Conservation (phyloP, 2,888 invertebrate genomes). For the Acanthosepion esculentum region DNA sequence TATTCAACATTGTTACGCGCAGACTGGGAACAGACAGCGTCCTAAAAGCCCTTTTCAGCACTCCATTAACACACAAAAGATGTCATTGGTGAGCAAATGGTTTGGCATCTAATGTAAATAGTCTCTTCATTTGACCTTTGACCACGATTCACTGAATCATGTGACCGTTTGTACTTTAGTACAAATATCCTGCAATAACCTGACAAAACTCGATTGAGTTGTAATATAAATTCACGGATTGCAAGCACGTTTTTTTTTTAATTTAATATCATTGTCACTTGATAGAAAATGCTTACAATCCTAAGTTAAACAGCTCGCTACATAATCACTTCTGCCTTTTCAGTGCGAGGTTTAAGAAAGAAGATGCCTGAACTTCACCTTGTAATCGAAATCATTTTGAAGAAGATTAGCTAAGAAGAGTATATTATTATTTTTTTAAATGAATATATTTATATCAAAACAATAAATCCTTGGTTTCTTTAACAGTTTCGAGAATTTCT, state of each 20-base stretch:
- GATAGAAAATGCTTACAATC: neutral
- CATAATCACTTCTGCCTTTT: neutral
- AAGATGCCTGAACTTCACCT: neutral
- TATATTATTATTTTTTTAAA: no score
- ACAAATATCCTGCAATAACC: neutral
- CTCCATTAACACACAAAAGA: constrained; percentile 22
- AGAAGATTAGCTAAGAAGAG: neutral
- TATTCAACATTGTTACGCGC: constrained; percentile 33
- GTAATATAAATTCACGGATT: neutral
- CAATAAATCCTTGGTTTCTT: no score
- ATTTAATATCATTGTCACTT: neutral
- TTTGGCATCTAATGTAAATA: constrained; percentile 22
- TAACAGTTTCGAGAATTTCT: no score
- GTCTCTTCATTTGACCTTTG: constrained; percentile 21
- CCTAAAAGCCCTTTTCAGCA: constrained; percentile 33
- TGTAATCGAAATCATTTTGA: neutral
- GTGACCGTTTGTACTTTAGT: neutral
- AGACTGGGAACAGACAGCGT: constrained; percentile 11
- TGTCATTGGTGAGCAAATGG: constrained; percentile 33
- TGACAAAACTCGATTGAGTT: neutral
- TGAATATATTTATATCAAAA: no score
- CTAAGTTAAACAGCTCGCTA: neutral
- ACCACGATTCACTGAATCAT: neutral
- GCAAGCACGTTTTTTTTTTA: neutral
- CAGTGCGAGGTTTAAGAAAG: neutral